Percentiles rank a stretch among this genome's conserved stretches.
phyloP scores from a whole-genome alignment of 2,888 invertebrate species.

The Luperina nickerlii region DNA sequence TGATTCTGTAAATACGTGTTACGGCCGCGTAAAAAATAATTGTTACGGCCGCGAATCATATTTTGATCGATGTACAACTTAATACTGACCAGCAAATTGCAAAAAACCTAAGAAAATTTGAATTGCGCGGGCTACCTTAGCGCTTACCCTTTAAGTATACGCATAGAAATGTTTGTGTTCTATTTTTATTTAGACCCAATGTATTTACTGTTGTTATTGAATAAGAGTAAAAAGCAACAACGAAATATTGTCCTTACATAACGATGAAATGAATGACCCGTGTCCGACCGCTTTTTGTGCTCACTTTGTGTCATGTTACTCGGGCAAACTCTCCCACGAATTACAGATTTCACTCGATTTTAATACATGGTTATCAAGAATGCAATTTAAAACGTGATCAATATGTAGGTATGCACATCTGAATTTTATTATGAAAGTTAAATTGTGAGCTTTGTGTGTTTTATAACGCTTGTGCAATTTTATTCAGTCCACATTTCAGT shows the following conservation, averaged over 20 bases:
- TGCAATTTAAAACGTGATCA: constrained; percentile 61
- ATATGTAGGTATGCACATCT: constrained; percentile 41
- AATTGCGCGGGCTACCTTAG: too few species aligned
- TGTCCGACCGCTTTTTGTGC: constrained; percentile 63
- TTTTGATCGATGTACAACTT: too few species aligned
- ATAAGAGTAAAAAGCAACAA: constrained; percentile 56
- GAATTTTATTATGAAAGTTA: constrained; percentile 47
- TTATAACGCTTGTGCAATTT: constrained; percentile 60
- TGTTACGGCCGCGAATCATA: too few species aligned
- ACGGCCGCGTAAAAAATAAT: too few species aligned
- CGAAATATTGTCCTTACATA: constrained; percentile 61
- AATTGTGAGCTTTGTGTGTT: constrained; percentile 48
- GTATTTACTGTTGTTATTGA: constrained; percentile 37
- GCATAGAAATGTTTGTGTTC: background rate
- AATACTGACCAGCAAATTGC: too few species aligned
- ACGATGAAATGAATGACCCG: constrained; percentile 63
- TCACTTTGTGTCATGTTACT: constrained; percentile 71
- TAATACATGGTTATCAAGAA: constrained; percentile 63
- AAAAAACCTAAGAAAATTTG: too few species aligned
- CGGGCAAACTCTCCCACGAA: constrained; percentile 64
- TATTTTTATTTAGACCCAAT: constrained; percentile 3
- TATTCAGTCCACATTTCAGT: constrained; percentile 61
- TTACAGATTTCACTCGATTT: constrained; percentile 71
- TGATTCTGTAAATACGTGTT: too few species aligned
- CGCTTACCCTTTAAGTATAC: background rate